Base-by-base conservation (phyloP, 2,888 invertebrate species). In the Yponomeuta sedellus region DNA sequence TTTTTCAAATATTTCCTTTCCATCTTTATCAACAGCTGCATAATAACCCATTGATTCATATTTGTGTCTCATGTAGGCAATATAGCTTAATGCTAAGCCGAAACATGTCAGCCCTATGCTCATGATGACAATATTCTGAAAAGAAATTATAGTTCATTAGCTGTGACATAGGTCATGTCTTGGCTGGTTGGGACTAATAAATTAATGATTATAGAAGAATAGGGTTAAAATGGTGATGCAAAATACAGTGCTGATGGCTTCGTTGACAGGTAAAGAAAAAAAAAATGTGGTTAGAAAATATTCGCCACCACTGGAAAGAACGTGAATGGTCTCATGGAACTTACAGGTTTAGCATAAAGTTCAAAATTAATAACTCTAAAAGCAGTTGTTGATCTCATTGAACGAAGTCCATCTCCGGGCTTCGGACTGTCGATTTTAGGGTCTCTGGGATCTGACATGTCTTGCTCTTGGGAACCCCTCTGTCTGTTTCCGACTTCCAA, bases 291-390 rank as follows among this genome's bases (percentile, higher is more conserved):
- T 5, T 25, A n/a, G 28, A 28, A 28, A 4, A 5, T 34, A 0
- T 34, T 52, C 0, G 16, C 0, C 16, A 52, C 12, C 1, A 16
- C 1, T 52, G 16, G 0, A 52, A 16, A 16, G 44, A 16, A 52
- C 5, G 44, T 1, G n/a, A n/a, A n/a, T n/a, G 8, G 12, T 59
- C 6, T 20, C 3, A 39, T 61, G 11, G 16, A 61, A 88, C 95
- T 93, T 92, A 98, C 98, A 69, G 97, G 98, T 85, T 95, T 97
- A 0, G 95, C 94, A 81, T 97, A 98, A 1, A 98, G 90, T 85
- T 98, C 98, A 86, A 96, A 98, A 87, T 98, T 98, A 0, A 97
- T 90, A 39, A 94, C 93, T 77, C 95, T 93, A 81, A 98, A 98
- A 40, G 96, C 92, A 72, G 92, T 93, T 3, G 96, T 95, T 19